Evolutionary conservation across 2,888 invertebrate genomes (phyloP), one percentile per base, ranked within the genome.

Genomic region (Euplexia lucipara): DNA sequence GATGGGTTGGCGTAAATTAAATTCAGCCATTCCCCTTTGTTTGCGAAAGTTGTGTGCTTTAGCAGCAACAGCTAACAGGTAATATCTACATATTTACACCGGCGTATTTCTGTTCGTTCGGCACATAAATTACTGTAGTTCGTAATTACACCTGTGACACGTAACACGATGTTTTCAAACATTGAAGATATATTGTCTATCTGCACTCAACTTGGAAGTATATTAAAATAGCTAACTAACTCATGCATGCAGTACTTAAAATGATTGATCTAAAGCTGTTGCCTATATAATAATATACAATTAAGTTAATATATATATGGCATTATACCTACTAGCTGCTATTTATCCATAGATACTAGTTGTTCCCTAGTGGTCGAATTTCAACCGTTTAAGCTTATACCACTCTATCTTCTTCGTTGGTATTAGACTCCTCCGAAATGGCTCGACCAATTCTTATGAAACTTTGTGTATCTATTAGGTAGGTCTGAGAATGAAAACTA

Each of bases 1-100:
- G 42, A 72, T 48, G 42, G 37, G 30, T 34, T 37, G 20, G n/a
- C 12, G 47, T 39, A 52, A 77, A 71, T 72, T 72, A 56, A 78
- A 59, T 59, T 54, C 54, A 60, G 35, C n/a, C 49, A 42, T 58
- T 72, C 65, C 72, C 79, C 73, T 78, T 65, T 73, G 68, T 78
- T 78, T 78, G 68, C 44, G 26, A 78, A 74, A 34, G 22, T 41
- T 56, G 78, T 74, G 47, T 78, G 48, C 74, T 56, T 67, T 56
- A 51, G 44, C 26, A 71, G 59, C 67, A 51, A 78, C 65, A 48
- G 49, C 76, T 60, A 70, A 70, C 68, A 49, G 42, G 48, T 53
- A 52, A 52, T 66, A 66, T 48, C 54, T 56, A 71, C 48, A 73
- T 56, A 57, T 57, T 52, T 48, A 44, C 49, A 3, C 53, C 42